phyloP scores from a whole-genome alignment of 2,113 vertebrate genomes.

The Tor tambroides region DNA sequence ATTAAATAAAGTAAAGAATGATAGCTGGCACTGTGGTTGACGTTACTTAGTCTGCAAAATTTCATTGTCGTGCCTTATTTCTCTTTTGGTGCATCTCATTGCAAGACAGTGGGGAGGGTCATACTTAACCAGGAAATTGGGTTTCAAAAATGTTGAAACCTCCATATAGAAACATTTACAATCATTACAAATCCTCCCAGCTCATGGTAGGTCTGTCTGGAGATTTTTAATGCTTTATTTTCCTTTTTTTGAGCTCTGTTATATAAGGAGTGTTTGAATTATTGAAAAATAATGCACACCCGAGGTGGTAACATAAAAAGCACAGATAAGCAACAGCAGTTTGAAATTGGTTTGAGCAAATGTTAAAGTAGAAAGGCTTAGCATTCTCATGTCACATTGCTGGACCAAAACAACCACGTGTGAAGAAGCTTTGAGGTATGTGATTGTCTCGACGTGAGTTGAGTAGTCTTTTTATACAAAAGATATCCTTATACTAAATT shows the following conservation, averaged over 20 bases:
- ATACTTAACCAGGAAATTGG: not conserved
- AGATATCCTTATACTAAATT: not conserved
- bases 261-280: not conserved
- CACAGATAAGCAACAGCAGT: not conserved
- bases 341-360: not conserved
- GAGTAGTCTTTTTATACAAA: not conserved
- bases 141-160: not conserved
- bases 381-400: not conserved
- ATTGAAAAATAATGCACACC: constrained; percentile 6
- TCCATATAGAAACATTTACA: not conserved
- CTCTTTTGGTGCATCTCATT: not conserved
- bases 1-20: not conserved
- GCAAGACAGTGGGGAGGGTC: not conserved
- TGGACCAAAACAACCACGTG: not conserved
- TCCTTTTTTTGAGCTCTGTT: not conserved
- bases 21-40: not conserved
- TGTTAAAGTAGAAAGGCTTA: not conserved
- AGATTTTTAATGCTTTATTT: not conserved
- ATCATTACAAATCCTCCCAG: not conserved
- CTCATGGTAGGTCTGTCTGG: not conserved
- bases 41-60: not conserved
- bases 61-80: not conserved
- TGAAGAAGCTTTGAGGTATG: not conserved
- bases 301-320: not conserved
- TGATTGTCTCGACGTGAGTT: not conserved